Evolutionary conservation across 2,888 invertebrate species (phyloP).

Genomic region (Tenthredo livida): DNA sequence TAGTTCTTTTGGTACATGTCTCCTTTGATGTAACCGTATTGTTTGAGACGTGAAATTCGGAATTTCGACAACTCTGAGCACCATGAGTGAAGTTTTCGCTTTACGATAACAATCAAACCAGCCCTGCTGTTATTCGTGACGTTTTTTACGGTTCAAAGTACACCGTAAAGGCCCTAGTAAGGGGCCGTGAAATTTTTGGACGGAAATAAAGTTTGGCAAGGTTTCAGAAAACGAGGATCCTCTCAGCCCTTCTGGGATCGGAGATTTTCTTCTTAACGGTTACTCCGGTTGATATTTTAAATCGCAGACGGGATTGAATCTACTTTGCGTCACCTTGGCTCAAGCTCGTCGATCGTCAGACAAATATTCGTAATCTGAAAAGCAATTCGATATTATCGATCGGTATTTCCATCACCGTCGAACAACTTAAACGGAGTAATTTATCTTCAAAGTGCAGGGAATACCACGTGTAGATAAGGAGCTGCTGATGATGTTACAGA

Average conservation of each 20-base stretch:
- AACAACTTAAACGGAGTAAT: background rate
- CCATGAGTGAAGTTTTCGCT: slow-evolving; percentile 35
- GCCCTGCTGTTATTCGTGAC: slow-evolving; percentile 41
- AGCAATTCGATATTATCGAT: slow-evolving; percentile 20
- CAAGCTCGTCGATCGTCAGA: slow-evolving; percentile 10
- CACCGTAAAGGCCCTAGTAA: slow-evolving; percentile 25
- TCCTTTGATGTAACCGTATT: background rate
- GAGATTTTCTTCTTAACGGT: slow-evolving; percentile 30
- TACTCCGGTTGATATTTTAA: slow-evolving; percentile 20
- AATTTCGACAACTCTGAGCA: background rate
- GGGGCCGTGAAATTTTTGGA: slow-evolving; percentile 39
- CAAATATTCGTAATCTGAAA: slow-evolving; percentile 14
- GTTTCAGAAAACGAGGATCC: background rate
- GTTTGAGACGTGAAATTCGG: background rate
- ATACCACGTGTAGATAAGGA: background rate
- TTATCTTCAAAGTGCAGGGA: background rate
- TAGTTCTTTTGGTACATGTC: too few relatives aligned
- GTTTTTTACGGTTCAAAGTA: slow-evolving; percentile 45
- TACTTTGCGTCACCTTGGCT: slow-evolving; percentile 4
- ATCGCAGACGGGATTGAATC: slow-evolving; percentile 21
- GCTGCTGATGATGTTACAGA: background rate
- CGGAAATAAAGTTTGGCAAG: slow-evolving; percentile 39
- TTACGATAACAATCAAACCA: slow-evolving; percentile 41
- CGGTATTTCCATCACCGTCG: background rate
- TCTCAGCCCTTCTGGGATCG: slow-evolving; percentile 15